Evolutionary conservation across 2,888 invertebrate genomes (phyloP).

Genomic region (Homarus gammarus): DNA sequence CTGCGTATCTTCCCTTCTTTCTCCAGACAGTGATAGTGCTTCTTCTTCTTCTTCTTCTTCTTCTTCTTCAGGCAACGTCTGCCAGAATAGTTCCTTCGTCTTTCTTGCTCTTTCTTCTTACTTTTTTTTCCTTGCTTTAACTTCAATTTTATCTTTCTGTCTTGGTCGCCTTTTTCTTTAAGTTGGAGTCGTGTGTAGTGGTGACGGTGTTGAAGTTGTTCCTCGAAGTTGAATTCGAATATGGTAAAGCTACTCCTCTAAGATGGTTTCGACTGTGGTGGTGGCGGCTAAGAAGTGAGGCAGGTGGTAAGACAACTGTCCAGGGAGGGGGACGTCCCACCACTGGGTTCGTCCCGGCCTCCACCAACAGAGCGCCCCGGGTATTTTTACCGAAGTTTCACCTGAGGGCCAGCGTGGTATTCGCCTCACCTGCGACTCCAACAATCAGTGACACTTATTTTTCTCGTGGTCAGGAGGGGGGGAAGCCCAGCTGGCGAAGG

Average conservation of each 20-base stretch:
- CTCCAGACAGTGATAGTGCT: too few relatives aligned
- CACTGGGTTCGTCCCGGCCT: not conserved
- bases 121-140: not conserved
- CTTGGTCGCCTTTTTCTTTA: not conserved
- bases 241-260: not conserved
- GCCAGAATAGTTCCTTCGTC: too few relatives aligned
- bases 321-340: not conserved
- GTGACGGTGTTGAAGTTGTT: too few relatives aligned
- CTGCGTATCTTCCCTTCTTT: not conserved
- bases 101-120: not conserved
- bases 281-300: not conserved
- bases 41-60: too few relatives aligned
- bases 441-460: slow-evolving; percentile 27
- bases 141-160: not conserved
- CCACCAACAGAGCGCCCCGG: not conserved
- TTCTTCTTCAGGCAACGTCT: too few relatives aligned
- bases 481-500: not conserved
- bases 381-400: slow-evolving; percentile 23
- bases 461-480: not conserved
- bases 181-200: not conserved
- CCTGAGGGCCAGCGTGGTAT: slow-evolving; percentile 15
- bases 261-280: not conserved
- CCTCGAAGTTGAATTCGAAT: too few relatives aligned
- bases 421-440: slow-evolving; percentile 26
- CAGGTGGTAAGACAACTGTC: not conserved